Conservation (phyloP, 2,888 invertebrate species). For the Platycnemis pennipes region DNA sequence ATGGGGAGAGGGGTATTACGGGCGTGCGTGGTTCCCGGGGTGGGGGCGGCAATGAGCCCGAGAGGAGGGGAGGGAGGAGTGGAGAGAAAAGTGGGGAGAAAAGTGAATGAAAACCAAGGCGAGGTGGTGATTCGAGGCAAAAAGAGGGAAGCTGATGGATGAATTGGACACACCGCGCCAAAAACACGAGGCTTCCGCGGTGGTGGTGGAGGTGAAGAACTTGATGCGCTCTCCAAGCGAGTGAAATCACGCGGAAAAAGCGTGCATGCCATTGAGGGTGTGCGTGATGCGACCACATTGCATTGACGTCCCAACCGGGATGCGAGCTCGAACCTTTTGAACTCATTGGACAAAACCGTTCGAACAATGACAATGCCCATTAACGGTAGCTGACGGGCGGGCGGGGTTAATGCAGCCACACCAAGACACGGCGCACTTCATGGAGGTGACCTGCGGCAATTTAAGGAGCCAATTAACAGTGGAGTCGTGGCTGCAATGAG, state of each 20-base stretch:
- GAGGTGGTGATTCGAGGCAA: not conserved
- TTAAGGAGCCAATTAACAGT: too few relatives aligned
- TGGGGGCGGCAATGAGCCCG: constrained; percentile 9
- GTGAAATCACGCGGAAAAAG: not conserved
- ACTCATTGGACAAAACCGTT: not conserved
- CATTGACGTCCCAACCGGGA: not conserved
- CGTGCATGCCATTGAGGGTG: not conserved
- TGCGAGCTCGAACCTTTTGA: not conserved
- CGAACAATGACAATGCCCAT: not conserved
- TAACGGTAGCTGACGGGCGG: not conserved
- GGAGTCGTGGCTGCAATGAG: too few relatives aligned
- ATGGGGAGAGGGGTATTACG: not conserved
- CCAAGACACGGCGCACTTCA: too few relatives aligned
- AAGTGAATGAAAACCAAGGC: constrained; percentile 33
- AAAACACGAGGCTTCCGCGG: not conserved
- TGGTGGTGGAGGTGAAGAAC: not conserved
- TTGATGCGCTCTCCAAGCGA: not conserved
- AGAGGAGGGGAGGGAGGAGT: not conserved
- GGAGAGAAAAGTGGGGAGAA: constrained; percentile 6
- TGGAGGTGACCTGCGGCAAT: too few relatives aligned
- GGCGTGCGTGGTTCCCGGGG: not conserved
- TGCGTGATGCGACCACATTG: not conserved
- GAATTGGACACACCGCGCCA: not conserved
- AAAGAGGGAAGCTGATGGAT: not conserved
- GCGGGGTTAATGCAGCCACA: not conserved